A percentile compares a stretch with the other conserved stretches of the same genome.
Evolutionary conservation across 2,888 invertebrate genomes (phyloP).

Genomic region (Hedya salicella): DNA sequence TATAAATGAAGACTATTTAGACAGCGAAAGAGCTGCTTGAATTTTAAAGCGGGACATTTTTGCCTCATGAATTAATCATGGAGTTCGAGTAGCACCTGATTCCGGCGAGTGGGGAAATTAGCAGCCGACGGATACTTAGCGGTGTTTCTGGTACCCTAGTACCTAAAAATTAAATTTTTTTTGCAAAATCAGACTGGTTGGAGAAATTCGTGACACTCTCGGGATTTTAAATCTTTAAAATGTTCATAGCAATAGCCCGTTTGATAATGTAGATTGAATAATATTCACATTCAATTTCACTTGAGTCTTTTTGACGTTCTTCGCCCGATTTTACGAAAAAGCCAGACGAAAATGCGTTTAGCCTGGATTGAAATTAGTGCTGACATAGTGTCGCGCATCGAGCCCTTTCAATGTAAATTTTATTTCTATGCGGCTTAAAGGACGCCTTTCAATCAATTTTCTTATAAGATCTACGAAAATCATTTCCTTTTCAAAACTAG

Average conservation of each 20-base stretch:
- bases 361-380: not conserved
- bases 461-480: no score
- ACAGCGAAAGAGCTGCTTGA: slow-evolving; percentile 20
- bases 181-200: not conserved
- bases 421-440: not conserved
- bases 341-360: not conserved
- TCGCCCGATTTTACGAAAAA: not conserved
- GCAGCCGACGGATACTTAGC: slow-evolving; percentile 5
- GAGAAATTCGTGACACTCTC: no score
- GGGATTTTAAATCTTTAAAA: no score
- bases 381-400: not conserved
- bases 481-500: no score
- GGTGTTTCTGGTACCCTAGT: not conserved
- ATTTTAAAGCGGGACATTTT: slow-evolving; percentile 36
- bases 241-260: no score
- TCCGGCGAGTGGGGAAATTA: slow-evolving; percentile 23
- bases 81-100: slow-evolving; percentile 26
- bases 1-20: slow-evolving; percentile 28
- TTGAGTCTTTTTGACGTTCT: not conserved
- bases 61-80: slow-evolving; percentile 37
- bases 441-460: no score
- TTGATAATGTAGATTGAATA: no score
- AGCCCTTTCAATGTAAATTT: not conserved
- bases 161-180: not conserved
- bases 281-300: no score